Conservation (phyloP, 2,797 vertebrate genomes). For the Chanos chanos region DNA sequence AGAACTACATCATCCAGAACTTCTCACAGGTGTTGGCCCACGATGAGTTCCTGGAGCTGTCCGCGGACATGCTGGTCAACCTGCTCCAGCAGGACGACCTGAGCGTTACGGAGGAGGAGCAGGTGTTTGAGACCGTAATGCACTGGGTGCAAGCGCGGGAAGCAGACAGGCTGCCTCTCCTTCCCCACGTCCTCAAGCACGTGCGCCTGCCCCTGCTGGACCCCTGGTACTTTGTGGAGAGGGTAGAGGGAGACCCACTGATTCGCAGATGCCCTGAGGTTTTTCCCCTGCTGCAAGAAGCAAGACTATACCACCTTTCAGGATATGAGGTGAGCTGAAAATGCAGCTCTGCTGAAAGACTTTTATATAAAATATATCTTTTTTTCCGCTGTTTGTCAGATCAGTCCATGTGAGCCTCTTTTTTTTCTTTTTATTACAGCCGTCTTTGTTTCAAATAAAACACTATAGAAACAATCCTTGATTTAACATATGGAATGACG, state of each 20-base stretch:
- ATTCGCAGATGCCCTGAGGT: constrained; percentile 82
- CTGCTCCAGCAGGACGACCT: constrained; percentile 86
- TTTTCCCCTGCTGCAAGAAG: constrained; percentile 89
- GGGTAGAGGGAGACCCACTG: constrained; percentile 85
- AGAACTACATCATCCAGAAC: constrained; percentile 83
- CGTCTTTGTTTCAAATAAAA: too few species aligned
- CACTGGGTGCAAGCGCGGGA: constrained; percentile 81
- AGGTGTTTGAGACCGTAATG: constrained; percentile 88
- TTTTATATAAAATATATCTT: neutral
- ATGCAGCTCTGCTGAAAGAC: too few species aligned
- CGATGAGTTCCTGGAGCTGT: constrained; percentile 86
- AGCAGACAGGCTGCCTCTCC: constrained; percentile 67
- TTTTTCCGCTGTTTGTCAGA: too few species aligned
- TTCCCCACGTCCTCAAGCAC: constrained; percentile 74
- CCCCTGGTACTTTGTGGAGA: constrained; percentile 90
- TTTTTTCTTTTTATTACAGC: too few species aligned
- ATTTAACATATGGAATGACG: too few species aligned
- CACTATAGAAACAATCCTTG: too few species aligned
- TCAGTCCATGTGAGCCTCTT: too few species aligned
- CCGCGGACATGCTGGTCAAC: constrained; percentile 72
- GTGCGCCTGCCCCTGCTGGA: constrained; percentile 89
- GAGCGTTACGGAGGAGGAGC: constrained; percentile 81
- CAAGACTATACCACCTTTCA: constrained; percentile 86
- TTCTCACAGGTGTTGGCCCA: constrained; percentile 82
- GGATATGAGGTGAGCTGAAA: constrained; percentile 81